Evolutionary conservation across 2,113 vertebrate genomes (phyloP), one percentile per base, ranked within the genome.

Genomic region (Clarias macrocephalus): DNA sequence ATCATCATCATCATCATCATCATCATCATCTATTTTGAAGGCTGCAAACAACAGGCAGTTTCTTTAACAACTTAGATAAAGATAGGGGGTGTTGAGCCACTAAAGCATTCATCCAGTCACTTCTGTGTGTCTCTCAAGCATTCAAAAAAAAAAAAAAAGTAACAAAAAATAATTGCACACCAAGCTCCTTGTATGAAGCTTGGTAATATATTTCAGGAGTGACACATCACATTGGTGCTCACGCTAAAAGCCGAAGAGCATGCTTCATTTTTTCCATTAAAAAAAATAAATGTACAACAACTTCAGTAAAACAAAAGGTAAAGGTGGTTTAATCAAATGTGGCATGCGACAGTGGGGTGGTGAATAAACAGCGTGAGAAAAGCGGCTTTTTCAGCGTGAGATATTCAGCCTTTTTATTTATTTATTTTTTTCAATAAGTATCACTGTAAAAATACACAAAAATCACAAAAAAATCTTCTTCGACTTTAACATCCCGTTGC

Each of bases 21-120:
- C 76, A 57, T 80, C 56, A 60, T 80, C 30, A 19, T 57, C 33
- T 62, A 62, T 81, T 62, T 37, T 81, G 21, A 62, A 81, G 57
- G 28, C 79, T 25, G 57, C 30, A 25, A 62, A 62, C n/a, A n/a
- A n/a, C n/a, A n/a, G n/a, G 56, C 25, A 77, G 48, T 15, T 77
- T 77, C 23, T 77, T 7, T 54, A 16, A 54, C 75, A 77, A 16
- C 13, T 48, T 77, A 54, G 75, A 25, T 28, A n/a, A 13, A 54
- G 75, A 77, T 10, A n/a, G 15, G 52, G 52, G 28, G 52, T 2
- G 15, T 25, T 79, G 25, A 79, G 25, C 12, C 25, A 25, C 21
- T 52, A 52, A 76, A 80, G 28, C 8, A 33, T 59, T 33, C 33
- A 80, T 62, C 19, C 30, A 37, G 12, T 25, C 57, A 62, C 79